Evolutionary conservation across 2,888 invertebrate genomes (phyloP).

Genomic region (Nemoura dubitans): DNA sequence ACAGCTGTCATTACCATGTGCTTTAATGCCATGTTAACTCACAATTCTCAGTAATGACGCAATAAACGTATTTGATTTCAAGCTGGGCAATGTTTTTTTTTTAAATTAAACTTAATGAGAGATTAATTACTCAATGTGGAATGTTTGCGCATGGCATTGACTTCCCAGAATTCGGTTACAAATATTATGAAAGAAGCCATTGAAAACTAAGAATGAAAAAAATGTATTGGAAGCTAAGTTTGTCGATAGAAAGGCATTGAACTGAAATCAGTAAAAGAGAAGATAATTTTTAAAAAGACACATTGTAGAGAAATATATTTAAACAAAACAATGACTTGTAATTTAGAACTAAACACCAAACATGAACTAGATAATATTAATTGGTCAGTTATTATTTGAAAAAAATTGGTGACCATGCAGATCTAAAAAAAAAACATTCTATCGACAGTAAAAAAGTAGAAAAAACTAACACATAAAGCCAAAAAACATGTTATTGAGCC

Average conservation of each 20-base stretch:
- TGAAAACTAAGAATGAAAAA: background rate
- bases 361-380: background rate
- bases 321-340: background rate
- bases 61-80: too few species aligned
- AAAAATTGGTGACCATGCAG: background rate
- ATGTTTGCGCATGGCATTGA: too few species aligned
- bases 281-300: background rate
- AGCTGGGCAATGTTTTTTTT: too few species aligned
- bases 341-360: background rate
- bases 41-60: too few species aligned
- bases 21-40: too few species aligned
- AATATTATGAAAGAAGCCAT: too few species aligned
- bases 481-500: background rate
- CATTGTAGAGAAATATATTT: background rate
- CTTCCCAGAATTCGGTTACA: too few species aligned
- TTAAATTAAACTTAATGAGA: too few species aligned
- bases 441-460: constrained; percentile 12
- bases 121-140: too few species aligned
- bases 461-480: background rate
- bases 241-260: background rate
- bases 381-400: background rate
- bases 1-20: too few species aligned
- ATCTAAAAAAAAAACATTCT: background rate
- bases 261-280: background rate
- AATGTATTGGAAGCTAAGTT: background rate